Conservation (phyloP, 1,140 invertebrate species). For the Tigriopus japonicus region DNA sequence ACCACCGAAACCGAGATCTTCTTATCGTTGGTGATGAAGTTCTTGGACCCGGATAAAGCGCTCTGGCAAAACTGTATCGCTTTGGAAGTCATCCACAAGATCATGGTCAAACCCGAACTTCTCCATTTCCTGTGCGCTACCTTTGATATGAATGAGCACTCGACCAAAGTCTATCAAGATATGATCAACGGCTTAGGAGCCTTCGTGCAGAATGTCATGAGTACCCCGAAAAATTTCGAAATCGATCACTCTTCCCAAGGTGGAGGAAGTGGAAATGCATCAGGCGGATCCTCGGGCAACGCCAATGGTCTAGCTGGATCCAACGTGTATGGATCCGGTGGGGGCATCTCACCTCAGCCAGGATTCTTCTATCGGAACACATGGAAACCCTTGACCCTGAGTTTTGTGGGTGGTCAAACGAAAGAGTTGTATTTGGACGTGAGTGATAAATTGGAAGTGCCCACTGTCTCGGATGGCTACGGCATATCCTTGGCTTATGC, state of each 20-base stretch:
- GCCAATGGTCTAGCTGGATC: constrained; percentile 42
- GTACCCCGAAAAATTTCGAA: constrained; percentile 23
- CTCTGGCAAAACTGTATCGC: constrained; percentile 86
- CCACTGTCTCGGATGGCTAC: constrained; percentile 77
- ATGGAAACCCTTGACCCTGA: constrained; percentile 67
- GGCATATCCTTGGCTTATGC: constrained; percentile 84
- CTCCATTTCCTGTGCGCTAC: constrained; percentile 51
- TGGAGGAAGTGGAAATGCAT: constrained; percentile 21
- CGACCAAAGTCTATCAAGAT: constrained; percentile 47
- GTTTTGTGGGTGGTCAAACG: constrained; percentile 59
- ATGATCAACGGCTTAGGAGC: constrained; percentile 85
- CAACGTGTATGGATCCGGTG: constrained; percentile 20
- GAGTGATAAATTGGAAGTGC: constrained; percentile 85
- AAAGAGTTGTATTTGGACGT: constrained; percentile 78
- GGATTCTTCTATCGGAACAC: constrained; percentile 81
- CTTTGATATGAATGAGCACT: constrained; percentile 23
- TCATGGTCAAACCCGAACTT: constrained; percentile 67
- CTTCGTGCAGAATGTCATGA: constrained; percentile 84
- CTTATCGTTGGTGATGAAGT: constrained; percentile 85
- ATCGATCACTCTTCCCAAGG: not conserved
- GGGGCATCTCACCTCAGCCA: constrained; percentile 61
- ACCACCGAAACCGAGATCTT: constrained; percentile 97
- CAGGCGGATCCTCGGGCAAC: constrained; percentile 46
- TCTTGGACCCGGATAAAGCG: constrained; percentile 87
- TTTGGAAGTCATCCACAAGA: constrained; percentile 84